Base-by-base conservation (phyloP, 2,888 invertebrate species). In the Dendrolimus houi region DNA sequence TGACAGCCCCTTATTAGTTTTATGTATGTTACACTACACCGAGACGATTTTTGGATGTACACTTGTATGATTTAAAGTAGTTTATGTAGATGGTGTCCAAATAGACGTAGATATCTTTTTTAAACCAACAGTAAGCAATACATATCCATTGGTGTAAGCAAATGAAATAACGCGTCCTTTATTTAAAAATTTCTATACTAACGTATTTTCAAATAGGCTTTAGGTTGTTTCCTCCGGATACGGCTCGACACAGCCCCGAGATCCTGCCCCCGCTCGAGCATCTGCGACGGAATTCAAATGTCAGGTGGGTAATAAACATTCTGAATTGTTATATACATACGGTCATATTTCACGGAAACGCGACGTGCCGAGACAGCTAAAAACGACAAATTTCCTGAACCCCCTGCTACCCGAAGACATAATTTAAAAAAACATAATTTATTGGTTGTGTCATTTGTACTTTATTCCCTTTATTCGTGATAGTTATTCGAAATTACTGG, bases 261-360 rank as follows among this genome's bases (percentile, higher is more conserved):
- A 3, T 70, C 70, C 2, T 77, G 70, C 29, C 82, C 81, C 56
- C 77, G 87, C 1, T 85, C 85, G 12, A 88, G 87, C 62, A 63
- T 77, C 56, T 83, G 83, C 56, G 87, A 87, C 56, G 87, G 85
- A 47, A 64, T 88, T 47, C 87, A 83, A 9, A 85, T 88, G 81
- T 87, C 88, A 62, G 88, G 88, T 88, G 64, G 71, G 69, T 60
- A 9, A 47, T 47, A 47, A 47, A 47, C 29, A 9, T 47, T 47
- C 47, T 10, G 47, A 47, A 47, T 47, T 47, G 12, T 12, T 14
- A 7, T 29, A 29, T 3, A 29, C 6, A 12, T 8, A 10, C 47
- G 3, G 9, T 47, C 47, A 12, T 47, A 47, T 47, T 10, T 47
- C 47, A 47, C 12, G 29, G 29, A 54, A 53, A 29, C 42, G 41